Conservation (phyloP, 2,797 vertebrate species). For the Aldrovandia affinis region DNA sequence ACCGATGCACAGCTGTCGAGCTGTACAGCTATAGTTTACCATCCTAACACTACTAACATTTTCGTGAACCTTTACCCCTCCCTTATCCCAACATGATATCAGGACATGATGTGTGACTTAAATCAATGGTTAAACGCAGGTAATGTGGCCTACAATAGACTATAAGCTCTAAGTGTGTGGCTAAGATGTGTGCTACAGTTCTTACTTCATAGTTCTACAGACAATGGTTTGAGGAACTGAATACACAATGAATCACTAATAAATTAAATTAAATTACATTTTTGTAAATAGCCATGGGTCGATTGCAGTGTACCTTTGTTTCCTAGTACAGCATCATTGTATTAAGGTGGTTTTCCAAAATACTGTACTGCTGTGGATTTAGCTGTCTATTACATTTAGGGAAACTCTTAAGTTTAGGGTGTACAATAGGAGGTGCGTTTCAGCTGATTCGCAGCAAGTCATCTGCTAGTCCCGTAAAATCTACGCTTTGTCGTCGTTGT, state of each 20-base stretch:
- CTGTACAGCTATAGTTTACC: neutral
- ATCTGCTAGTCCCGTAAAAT: too few relatives aligned
- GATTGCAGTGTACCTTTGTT: too few relatives aligned
- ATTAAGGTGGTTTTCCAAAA: too few relatives aligned
- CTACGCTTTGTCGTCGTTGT: too few relatives aligned
- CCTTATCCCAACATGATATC: constrained; percentile 40
- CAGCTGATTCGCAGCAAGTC: too few relatives aligned
- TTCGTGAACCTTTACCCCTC: neutral
- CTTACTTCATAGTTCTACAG: neutral
- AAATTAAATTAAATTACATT: too few relatives aligned
- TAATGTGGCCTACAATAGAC: constrained; percentile 49
- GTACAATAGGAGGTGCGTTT: too few relatives aligned
- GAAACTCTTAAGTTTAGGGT: too few relatives aligned
- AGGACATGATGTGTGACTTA: constrained; percentile 64
- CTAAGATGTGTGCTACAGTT: constrained; percentile 7
- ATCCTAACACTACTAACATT: constrained; percentile 14
- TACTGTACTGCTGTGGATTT: too few relatives aligned
- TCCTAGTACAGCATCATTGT: too few relatives aligned
- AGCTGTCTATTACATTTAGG: too few relatives aligned
- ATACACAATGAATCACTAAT: too few relatives aligned
- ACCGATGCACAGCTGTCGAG: neutral
- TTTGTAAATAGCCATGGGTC: neutral
- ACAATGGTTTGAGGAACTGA: neutral
- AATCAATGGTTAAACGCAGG: constrained; percentile 53
- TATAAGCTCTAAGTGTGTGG: constrained; percentile 24